Base-by-base conservation (phyloP, 2,113 vertebrate genomes). In the Colius striatus region DNA sequence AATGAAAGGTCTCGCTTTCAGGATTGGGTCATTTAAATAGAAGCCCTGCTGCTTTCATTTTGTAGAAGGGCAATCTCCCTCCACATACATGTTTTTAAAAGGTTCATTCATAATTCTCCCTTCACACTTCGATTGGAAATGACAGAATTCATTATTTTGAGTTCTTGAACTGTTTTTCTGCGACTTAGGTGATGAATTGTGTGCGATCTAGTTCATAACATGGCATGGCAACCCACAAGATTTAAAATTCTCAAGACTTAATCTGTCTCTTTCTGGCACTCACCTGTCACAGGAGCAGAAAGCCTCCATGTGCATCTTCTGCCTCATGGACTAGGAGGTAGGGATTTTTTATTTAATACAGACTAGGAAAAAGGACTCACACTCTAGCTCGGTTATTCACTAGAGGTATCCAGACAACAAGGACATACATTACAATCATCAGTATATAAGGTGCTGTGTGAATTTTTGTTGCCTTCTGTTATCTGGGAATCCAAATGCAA, bases 101-200 rank as follows among this genome's bases (percentile, higher is more conserved):
- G 97, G 96, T 97, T 97, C 97, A 97, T 97, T 97, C 97, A 97
- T 97, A 97, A 97, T 97, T 97, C 97, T 97, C 90, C 95, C 95
- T 97, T 97, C 96, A 97, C 95, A 96, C 94, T 96, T 97, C 93
- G 96, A 97, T 97, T 97, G 96, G 93, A 97, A 97, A 97, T 97
- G 97, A 97, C 97, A 97, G 96, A 97, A 96, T 97, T 97, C 96
- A 96, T 97, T 97, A 97, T 97, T 97, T 95, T 97, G 95, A 97
- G 95, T 95, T 97, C 96, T 97, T 73, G 91, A 94, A 97, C 95
- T 97, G 90, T 97, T 97, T 97, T 96, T 94, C 95, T 97, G 95
- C 87, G 96, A 97, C 93, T 96, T 95, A 84, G 93, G 89, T 97
- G 96, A 97, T 97, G 94, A 97, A 97, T 97, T 97, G 93, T 90